A percentile compares a stretch with the other conserved stretches of the same genome.
Conservation (phyloP, 2,113 vertebrate species). For the Miniopterus natalensis region DNA sequence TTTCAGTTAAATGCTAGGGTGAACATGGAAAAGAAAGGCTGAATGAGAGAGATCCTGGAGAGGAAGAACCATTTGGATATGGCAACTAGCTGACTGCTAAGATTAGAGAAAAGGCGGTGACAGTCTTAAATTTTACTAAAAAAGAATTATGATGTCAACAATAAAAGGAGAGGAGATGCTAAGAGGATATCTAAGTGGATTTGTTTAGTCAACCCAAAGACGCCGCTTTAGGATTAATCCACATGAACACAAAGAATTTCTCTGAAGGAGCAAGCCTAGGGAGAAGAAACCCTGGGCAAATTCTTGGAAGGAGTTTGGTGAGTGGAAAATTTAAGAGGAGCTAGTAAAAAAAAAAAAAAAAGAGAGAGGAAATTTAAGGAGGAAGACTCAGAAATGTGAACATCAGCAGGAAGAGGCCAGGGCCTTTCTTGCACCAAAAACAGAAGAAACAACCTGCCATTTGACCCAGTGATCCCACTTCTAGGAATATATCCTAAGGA, state of each 20-base stretch:
- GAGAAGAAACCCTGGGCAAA: background rate
- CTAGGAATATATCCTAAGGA: too few species aligned
- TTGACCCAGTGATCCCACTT: too few species aligned
- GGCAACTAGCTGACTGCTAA: background rate
- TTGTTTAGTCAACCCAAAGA: background rate
- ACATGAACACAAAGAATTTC: background rate
- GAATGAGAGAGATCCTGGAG: background rate
- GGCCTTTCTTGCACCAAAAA: background rate
- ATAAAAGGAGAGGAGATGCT: background rate
- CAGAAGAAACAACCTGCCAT: background rate
- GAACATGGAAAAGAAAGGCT: background rate
- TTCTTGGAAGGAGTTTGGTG: background rate
- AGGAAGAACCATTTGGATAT: background rate
- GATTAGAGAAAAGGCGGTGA: background rate
- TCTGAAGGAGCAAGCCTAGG: background rate
- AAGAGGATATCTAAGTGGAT: background rate
- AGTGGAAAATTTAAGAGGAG: constrained; percentile 9
- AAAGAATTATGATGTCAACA: background rate
- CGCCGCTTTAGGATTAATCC: background rate
- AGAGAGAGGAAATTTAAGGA: background rate
- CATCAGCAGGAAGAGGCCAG: background rate
- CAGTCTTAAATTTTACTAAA: background rate
- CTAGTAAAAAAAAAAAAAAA: background rate
- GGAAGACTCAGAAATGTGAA: background rate
- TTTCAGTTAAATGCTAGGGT: background rate